A percentile compares a stretch with the other conserved stretches of the same genome.
Conservation (phyloP, 1,140 invertebrate genomes). For the Zophobas atratus region DNA sequence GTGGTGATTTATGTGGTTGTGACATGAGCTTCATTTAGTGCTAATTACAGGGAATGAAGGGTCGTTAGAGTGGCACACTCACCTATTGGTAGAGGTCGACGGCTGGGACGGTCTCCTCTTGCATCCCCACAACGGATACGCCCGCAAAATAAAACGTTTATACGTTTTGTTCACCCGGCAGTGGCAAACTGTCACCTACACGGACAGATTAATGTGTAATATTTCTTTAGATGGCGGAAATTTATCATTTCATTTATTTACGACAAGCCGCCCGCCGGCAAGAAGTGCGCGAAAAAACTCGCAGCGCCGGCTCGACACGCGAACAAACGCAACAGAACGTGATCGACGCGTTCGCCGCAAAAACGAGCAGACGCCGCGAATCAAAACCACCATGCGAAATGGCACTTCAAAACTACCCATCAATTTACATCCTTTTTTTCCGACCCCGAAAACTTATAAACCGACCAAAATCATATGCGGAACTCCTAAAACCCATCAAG, state of each 20-base stretch:
- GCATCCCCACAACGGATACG: conserved; percentile 63
- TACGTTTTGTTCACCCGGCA: conserved; percentile 82
- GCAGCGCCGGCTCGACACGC: not conserved
- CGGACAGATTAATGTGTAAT: conserved; percentile 42
- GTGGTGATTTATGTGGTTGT: conserved; percentile 49
- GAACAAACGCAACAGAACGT: not conserved
- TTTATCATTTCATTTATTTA: conserved; percentile 44
- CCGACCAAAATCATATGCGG: too few relatives aligned
- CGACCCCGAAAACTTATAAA: too few relatives aligned
- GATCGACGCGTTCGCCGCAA: too few relatives aligned
- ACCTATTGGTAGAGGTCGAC: conserved; percentile 63
- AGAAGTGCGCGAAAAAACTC: conserved; percentile 24
- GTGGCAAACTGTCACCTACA: conserved; percentile 77
- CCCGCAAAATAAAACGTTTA: conserved; percentile 71
- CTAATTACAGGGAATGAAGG: conserved; percentile 62
- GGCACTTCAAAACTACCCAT: too few relatives aligned
- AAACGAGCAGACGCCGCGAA: too few relatives aligned
- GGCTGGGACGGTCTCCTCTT: conserved; percentile 68
- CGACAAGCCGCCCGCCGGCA: conserved; percentile 21
- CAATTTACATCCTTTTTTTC: too few relatives aligned
- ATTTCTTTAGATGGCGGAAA: conserved; percentile 38
- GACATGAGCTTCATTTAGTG: conserved; percentile 57
- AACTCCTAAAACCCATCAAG: too few relatives aligned
- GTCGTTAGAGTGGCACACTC: conserved; percentile 49
- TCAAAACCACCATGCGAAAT: too few relatives aligned